Conservation (phyloP, 2,888 invertebrate species). For the Branchellion lobata region DNA sequence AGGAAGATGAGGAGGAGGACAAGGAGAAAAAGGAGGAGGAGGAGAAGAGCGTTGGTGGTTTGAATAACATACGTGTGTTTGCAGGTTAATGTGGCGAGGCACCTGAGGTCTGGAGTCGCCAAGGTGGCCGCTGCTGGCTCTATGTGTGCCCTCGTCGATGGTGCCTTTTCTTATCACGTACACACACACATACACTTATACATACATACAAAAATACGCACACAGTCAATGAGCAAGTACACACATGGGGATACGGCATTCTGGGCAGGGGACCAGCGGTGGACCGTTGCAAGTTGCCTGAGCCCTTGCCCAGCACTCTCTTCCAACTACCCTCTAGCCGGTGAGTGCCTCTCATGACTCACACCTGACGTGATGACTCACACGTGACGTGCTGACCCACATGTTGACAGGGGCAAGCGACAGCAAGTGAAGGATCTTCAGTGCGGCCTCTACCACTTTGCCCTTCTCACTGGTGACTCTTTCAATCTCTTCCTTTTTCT, state of each 20-base stretch:
- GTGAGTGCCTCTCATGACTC: too few species aligned
- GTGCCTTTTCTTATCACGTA: constrained; percentile 63
- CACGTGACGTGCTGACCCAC: too few species aligned
- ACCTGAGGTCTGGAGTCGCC: constrained; percentile 72
- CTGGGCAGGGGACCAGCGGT: constrained; percentile 83
- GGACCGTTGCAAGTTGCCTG: constrained; percentile 70
- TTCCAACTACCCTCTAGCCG: constrained; percentile 70
- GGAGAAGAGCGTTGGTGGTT: too few species aligned
- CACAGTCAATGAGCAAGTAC: constrained; percentile 76
- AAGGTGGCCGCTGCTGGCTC: constrained; percentile 84
- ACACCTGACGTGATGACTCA: too few species aligned
- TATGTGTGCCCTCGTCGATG: constrained; percentile 79
- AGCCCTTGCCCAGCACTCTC: constrained; percentile 74
- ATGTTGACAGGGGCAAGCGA: too few species aligned
- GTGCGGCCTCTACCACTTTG: constrained; percentile 69
- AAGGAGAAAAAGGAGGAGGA: too few species aligned
- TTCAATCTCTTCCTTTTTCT: too few species aligned
- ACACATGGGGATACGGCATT: constrained; percentile 90
- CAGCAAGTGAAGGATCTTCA: too few species aligned
- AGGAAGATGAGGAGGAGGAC: too few species aligned
- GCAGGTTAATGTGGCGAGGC: constrained; percentile 64
- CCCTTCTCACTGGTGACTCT: constrained; percentile 72
- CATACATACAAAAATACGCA: background rate
- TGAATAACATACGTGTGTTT: too few species aligned
- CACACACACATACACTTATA: background rate